These are phyloP conservation scores for Dascyllus trimaculatus DNA, from an alignment of 2,113 vertebrate genomes.

Conservation along the genomic window DNA sequence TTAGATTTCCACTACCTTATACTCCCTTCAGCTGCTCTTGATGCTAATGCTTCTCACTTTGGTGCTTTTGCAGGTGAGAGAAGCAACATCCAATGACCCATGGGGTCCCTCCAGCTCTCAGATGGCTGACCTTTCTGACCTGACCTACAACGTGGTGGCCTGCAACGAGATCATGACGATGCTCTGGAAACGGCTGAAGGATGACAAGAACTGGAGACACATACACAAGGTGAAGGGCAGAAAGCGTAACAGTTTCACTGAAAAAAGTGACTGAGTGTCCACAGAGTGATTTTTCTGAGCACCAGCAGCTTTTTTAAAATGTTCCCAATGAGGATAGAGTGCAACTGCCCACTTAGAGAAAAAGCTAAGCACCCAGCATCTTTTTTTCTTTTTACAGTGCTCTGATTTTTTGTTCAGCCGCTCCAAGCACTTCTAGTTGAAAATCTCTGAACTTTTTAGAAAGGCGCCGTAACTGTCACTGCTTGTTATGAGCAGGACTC, in stretches of 20 bases:
- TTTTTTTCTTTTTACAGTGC: too few species aligned
- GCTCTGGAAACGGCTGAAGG: slow-evolving; percentile 92
- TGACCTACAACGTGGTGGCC: slow-evolving; percentile 92
- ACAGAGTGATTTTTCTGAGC: too few species aligned
- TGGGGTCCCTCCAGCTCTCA: slow-evolving; percentile 93
- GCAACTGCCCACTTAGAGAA: too few species aligned
- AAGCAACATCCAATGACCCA: slow-evolving; percentile 92
- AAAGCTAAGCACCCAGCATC: too few species aligned
- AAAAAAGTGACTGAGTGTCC: too few species aligned
- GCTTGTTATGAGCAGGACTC: too few species aligned
- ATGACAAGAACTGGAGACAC: slow-evolving; percentile 93
- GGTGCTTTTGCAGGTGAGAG: slow-evolving; percentile 82
- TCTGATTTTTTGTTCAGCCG: too few species aligned
- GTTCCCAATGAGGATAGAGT: too few species aligned
- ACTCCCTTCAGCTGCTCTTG: not conserved
- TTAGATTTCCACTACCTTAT: not conserved
- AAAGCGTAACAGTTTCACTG: not conserved
- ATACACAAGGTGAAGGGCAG: slow-evolving; percentile 88
- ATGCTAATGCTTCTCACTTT: not conserved
- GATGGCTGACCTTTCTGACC: slow-evolving; percentile 91
- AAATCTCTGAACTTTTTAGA: too few species aligned
- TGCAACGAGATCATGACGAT: slow-evolving; percentile 93
- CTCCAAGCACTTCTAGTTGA: too few species aligned
- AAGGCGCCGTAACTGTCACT: too few species aligned
- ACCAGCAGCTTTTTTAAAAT: too few species aligned